Conservation (phyloP, 2,797 vertebrate species). For the Acipenser oxyrinchus region DNA sequence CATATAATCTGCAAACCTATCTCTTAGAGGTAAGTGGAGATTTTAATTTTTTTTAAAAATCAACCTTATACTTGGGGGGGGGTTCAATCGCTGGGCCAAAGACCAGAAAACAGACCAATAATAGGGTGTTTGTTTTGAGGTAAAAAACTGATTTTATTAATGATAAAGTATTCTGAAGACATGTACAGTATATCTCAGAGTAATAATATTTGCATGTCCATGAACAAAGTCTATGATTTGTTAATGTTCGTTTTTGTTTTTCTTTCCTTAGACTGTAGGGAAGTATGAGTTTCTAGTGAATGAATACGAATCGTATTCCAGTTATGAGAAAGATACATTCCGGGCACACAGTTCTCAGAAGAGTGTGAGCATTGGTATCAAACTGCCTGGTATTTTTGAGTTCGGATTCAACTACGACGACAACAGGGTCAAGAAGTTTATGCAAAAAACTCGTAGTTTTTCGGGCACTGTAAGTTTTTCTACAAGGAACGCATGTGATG, state of each 20-base stretch:
- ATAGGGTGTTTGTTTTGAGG: no score
- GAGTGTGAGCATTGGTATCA: slow-evolving; percentile 50
- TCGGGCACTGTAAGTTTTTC: slow-evolving; percentile 65
- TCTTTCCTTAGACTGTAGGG: slow-evolving; percentile 72
- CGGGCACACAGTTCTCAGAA: slow-evolving; percentile 23
- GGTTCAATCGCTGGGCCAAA: no score
- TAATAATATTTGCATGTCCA: no score
- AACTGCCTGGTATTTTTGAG: slow-evolving; percentile 38
- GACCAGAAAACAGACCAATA: no score
- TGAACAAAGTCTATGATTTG: no score
- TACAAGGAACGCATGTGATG: no score
- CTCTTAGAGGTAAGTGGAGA: slow-evolving; percentile 46
- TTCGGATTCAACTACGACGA: slow-evolving; percentile 50
- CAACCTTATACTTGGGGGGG: slow-evolving; percentile 27
- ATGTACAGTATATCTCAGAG: no score
- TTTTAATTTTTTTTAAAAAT: neutral
- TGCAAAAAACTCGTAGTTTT: slow-evolving; percentile 56
- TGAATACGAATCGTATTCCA: slow-evolving; percentile 65
- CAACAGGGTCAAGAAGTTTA: slow-evolving; percentile 52
- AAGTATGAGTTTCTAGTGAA: slow-evolving; percentile 67
- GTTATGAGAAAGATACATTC: slow-evolving; percentile 51
- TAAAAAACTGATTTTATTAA: no score
- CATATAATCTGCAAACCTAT: slow-evolving; percentile 73
- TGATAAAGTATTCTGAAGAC: no score
- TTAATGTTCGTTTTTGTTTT: slow-evolving; percentile 22